phyloP scores from a whole-genome alignment of 2,113 vertebrate species.

The Chaenogobius annularis region DNA sequence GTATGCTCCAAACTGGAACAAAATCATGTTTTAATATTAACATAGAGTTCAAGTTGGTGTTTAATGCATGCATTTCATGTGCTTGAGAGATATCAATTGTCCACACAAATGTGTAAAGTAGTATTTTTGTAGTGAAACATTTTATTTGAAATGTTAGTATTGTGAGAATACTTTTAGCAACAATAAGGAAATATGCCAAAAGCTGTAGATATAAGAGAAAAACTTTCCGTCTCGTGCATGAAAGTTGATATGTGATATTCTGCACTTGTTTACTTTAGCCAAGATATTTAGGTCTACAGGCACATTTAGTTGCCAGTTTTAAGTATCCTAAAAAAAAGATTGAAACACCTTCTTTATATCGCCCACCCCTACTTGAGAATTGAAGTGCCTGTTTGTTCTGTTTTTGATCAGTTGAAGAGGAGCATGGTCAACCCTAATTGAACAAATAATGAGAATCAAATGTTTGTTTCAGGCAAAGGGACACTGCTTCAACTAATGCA shows the following conservation, averaged over 20 bases:
- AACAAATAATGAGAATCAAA: constrained; percentile 28
- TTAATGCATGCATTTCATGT: background rate
- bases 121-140: too few relatives aligned
- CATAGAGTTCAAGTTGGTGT: background rate
- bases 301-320: background rate
- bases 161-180: background rate
- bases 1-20: constrained; percentile 83
- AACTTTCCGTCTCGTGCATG: too few relatives aligned
- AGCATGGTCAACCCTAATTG: constrained; percentile 8
- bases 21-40: background rate
- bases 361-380: background rate
- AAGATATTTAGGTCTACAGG: background rate
- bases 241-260: background rate
- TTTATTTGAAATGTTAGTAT: too few relatives aligned
- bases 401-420: constrained; percentile 15
- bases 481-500: background rate
- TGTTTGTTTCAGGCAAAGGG: constrained; percentile 5
- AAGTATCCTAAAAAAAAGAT: background rate
- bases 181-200: background rate
- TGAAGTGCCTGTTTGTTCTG: constrained; percentile 20
- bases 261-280: background rate
- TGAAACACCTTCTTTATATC: background rate
- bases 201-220: background rate
- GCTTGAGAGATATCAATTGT: too few relatives aligned
- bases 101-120: too few relatives aligned